Percentiles rank a stretch among this genome's conserved stretches.
Conservation (phyloP, 2,888 invertebrate genomes). For the Siphonodentalium dalli region DNA sequence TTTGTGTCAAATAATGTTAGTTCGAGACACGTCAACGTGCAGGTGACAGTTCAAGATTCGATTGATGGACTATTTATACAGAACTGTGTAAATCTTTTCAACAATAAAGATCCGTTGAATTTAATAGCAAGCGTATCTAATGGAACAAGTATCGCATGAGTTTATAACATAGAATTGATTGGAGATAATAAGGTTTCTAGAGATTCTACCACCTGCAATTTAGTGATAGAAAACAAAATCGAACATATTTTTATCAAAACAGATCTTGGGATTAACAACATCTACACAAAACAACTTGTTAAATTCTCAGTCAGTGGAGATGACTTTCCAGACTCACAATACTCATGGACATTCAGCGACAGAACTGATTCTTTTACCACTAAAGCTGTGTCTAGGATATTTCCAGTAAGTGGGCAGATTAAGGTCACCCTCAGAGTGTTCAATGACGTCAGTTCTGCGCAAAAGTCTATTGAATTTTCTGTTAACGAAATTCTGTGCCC, state of each 20-base stretch:
- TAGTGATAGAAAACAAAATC: too few species aligned
- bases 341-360: constrained; percentile 33
- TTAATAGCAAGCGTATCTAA: constrained; percentile 18
- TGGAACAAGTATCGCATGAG: constrained; percentile 35
- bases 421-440: constrained; percentile 30
- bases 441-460: constrained; percentile 37
- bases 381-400: constrained; percentile 24
- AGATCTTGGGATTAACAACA: too few species aligned
- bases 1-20: too few species aligned
- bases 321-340: constrained; percentile 32
- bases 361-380: constrained; percentile 11
- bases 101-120: too few species aligned
- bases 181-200: constrained; percentile 33
- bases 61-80: too few species aligned
- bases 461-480: constrained; percentile 20
- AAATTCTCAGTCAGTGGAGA: constrained; percentile 30
- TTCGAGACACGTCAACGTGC: too few species aligned
- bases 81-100: too few species aligned
- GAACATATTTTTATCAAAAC: too few species aligned
- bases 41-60: too few species aligned
- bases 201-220: constrained; percentile 15
- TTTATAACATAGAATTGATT: constrained; percentile 30
- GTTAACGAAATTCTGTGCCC: constrained; percentile 37
- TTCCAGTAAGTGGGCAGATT: constrained; percentile 33
- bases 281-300: constrained; percentile 30